phyloP scores from a whole-genome alignment of 2,888 invertebrate genomes.

The Lycophotia porphyrea region DNA sequence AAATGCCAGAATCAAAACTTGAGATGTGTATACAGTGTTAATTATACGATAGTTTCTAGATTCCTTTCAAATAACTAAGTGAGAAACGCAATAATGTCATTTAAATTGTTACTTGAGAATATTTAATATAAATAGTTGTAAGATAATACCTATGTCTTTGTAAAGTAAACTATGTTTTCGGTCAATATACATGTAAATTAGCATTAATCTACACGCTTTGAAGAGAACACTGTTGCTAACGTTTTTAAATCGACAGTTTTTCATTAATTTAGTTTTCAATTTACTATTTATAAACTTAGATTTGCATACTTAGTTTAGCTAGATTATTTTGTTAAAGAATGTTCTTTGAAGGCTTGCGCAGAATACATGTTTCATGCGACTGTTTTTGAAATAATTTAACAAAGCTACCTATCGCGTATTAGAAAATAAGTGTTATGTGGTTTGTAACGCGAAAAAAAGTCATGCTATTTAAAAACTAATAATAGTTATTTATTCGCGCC shows the following conservation, averaged over 20 bases:
- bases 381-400: conserved; percentile 6
- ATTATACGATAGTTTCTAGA: conserved; percentile 56
- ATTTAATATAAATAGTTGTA: conserved; percentile 70
- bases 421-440: background rate
- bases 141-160: conserved; percentile 63
- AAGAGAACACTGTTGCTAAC: conserved; percentile 17
- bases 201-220: conserved; percentile 43
- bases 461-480: background rate
- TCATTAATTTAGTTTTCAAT: conserved; percentile 7
- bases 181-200: conserved; percentile 52
- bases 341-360: conserved; percentile 40
- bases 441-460: background rate
- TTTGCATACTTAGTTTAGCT: conserved; percentile 33
- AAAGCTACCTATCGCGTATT: background rate
- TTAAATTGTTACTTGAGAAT: conserved; percentile 75
- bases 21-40: conserved; percentile 43
- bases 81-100: conserved; percentile 87
- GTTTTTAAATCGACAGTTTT: conserved; percentile 24
- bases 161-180: conserved; percentile 56
- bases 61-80: conserved; percentile 70
- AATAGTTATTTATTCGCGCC: conserved; percentile 13
- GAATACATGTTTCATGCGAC: conserved; percentile 12
- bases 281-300: conserved; percentile 20
- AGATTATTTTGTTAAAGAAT: conserved; percentile 31
- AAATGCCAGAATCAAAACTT: conserved; percentile 38